Percentiles rank a stretch among this genome's conserved stretches.
Evolutionary conservation across 2,888 invertebrate species (phyloP).

Genomic region (Heteromurus nitidus): DNA sequence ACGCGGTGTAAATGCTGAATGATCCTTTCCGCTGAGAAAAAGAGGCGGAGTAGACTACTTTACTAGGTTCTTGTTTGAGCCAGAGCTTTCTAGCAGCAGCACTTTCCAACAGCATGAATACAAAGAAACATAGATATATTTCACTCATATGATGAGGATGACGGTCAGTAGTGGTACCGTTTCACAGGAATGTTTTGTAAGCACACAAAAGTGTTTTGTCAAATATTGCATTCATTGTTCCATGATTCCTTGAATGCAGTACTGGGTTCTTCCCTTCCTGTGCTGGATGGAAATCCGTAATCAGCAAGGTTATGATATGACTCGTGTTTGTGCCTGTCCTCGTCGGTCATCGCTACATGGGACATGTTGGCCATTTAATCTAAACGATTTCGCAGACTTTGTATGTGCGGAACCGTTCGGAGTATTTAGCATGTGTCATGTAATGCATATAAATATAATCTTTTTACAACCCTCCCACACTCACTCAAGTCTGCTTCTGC

Average conservation of each 20-base stretch:
- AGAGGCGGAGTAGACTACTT: not conserved
- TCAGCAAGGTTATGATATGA: too few species aligned
- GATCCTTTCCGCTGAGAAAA: not conserved
- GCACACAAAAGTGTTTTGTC: not conserved
- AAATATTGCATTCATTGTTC: too few species aligned
- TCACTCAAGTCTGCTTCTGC: too few species aligned
- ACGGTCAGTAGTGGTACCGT: not conserved
- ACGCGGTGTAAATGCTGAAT: not conserved
- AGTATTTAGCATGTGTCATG: too few species aligned
- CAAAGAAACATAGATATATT: not conserved
- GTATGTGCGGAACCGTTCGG: too few species aligned
- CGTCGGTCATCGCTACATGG: not conserved
- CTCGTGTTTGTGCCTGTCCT: too few species aligned
- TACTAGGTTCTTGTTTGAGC: constrained; percentile 1
- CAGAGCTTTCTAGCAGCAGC: not conserved
- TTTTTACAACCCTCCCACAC: too few species aligned
- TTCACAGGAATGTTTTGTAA: not conserved
- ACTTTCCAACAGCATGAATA: constrained; percentile 4
- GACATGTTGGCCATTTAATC: not conserved
- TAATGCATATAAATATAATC: too few species aligned
- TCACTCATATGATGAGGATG: not conserved
- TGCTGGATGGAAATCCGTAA: too few species aligned
- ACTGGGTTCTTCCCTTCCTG: too few species aligned
- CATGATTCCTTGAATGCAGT: too few species aligned
- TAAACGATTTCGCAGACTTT: too few species aligned